phyloP scores from a whole-genome alignment of 1,140 invertebrate species.

The Augochlora pura region DNA sequence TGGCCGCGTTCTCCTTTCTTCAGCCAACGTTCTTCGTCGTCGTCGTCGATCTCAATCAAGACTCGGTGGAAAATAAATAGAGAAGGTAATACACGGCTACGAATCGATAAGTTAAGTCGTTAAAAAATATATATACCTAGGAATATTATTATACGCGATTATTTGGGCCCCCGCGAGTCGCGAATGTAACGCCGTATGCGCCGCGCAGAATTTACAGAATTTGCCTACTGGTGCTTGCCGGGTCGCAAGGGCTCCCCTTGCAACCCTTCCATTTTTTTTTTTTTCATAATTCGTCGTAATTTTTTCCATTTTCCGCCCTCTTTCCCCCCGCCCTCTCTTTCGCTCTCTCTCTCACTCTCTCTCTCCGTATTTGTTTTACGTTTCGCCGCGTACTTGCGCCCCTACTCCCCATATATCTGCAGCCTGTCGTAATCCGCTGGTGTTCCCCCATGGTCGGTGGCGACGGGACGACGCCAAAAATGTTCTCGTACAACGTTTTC shows the following conservation, averaged over 20 bases:
- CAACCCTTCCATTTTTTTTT: not conserved
- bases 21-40: slow-evolving; percentile 38
- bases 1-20: not conserved
- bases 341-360: no score
- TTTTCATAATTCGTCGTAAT: not conserved
- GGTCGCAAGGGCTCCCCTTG: slow-evolving; percentile 1
- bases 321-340: no score
- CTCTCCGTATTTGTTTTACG: no score
- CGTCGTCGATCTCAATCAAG: slow-evolving; percentile 58
- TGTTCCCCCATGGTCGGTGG: not conserved
- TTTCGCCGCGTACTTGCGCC: no score
- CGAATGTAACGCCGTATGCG: slow-evolving; percentile 51
- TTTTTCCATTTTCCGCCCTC: not conserved
- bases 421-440: not conserved
- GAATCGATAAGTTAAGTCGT: slow-evolving; percentile 66
- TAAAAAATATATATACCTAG: slow-evolving; percentile 68
- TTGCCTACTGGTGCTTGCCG: slow-evolving; percentile 13
- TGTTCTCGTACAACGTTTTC: no score
- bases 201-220: slow-evolving; percentile 59
- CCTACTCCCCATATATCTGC: no score
- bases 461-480: no score
- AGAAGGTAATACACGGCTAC: slow-evolving; percentile 53
- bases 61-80: slow-evolving; percentile 64
- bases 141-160: slow-evolving; percentile 62
- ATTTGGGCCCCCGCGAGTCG: slow-evolving; percentile 62